Base-by-base conservation (phyloP, 53 echinoderm and acorn worm genomes). In the Luidia sarsii region DNA sequence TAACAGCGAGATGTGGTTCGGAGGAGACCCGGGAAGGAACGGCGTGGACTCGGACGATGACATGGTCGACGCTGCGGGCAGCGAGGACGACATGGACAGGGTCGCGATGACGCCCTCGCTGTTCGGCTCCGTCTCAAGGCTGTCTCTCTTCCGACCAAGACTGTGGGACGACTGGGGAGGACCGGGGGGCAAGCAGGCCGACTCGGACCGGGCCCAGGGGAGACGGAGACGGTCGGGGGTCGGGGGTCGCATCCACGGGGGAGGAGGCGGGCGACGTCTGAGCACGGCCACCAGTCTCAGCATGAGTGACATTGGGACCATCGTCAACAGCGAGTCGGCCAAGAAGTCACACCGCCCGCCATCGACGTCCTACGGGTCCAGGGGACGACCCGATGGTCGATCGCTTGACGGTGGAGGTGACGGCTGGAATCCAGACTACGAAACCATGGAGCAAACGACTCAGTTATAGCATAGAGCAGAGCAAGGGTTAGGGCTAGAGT, bases 111-210 rank as follows among this genome's bases (percentile, higher is more conserved):
- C 61, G 1, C 57, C n/a, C 0, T 25, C 61, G 7, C 19, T 77
- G 33, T 77, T 77, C 10, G 77, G 77, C 29, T 60, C 77, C 1
- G 77, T 60, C 46, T 77, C 77, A 2, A 77, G 61, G 43, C 48
- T 72, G 23, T 54, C 72, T 10, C 24, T 77, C 3, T 77, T 77
- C 25, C 62, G 77, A 10, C 77, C 77, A 6, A 27, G 33, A 7
- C 4, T 41, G 8, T 77, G 77, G 77, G 55, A 38, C 28, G 45
- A 19, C 2, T 19, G 49, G 2, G 32, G n/a, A 2, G 48, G 7
- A 2, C 77, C 25, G 3, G 43, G 36, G 0, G 30, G 35, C 4
- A 77, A 60, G 29, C 23, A 48, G 11, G 18, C 60, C 60, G 46
- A 24, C 9, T 30, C 37, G 8, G 10, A 8, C 2, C 23, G 25